Evolutionary conservation across 2,113 vertebrate genomes (phyloP).

Genomic region (Daphoenositta chrysoptera): DNA sequence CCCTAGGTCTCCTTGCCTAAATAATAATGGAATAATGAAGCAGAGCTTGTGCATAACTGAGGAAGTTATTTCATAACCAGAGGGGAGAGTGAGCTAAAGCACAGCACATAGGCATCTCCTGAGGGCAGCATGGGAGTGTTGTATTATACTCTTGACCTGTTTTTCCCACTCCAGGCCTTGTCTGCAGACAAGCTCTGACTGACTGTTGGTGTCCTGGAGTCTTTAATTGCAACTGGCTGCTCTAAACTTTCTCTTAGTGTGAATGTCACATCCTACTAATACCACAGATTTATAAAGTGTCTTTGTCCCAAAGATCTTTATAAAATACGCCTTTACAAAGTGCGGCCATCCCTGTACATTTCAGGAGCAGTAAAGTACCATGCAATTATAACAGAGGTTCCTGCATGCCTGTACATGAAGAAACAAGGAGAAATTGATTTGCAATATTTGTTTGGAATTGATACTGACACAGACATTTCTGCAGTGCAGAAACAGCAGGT

Average conservation of each 20-base stretch:
- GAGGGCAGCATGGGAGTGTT: background rate
- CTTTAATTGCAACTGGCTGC: background rate
- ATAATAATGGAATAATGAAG: background rate
- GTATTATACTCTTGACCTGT: background rate
- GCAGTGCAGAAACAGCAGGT: background rate
- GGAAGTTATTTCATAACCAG: background rate
- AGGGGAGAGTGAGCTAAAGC: background rate
- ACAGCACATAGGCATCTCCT: background rate
- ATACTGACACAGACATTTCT: background rate
- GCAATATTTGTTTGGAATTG: background rate
- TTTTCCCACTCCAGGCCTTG: background rate
- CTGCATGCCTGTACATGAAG: fast-evolving
- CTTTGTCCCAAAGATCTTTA: background rate
- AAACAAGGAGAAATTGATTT: background rate
- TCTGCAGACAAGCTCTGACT: background rate
- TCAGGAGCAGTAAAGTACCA: background rate
- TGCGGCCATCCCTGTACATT: background rate
- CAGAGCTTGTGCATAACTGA: background rate
- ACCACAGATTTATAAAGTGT: background rate
- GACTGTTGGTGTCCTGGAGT: background rate
- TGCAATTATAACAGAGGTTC: background rate
- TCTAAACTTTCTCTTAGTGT: background rate
- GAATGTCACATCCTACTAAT: background rate
- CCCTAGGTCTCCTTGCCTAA: background rate
- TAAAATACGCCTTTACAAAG: background rate